Evolutionary conservation across 2,797 vertebrate species (phyloP), one percentile per base, ranked within the genome.

Genomic region (Xiphophorus birchmanni): DNA sequence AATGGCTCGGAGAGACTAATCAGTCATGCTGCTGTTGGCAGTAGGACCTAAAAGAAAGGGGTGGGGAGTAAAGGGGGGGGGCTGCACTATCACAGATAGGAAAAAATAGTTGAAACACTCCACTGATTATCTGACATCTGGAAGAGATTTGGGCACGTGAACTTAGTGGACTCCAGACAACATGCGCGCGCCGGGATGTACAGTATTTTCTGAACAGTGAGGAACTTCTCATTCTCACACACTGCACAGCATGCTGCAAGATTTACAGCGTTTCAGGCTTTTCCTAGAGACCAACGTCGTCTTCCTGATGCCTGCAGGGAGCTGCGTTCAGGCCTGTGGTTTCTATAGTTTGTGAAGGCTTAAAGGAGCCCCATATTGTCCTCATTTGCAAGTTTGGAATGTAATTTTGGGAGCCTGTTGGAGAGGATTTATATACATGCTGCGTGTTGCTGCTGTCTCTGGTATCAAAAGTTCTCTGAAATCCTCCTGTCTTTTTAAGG

Each of bases 121-220:
- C 54, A 45, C 91, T 94, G 90, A 95, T 93, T 95, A 89, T 93
- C 90, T 85, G 72, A 91, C 96, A 96, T 96, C 95, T 96, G 95
- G 95, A 96, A 94, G 60, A 83, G 73, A 93, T 96, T 94, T 84
- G 74, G 77, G 77, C 86, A 88, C 58, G 83, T 88, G 90, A 93
- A 89, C 85, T 78, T 9, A 73, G 88, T 87, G 89, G 90, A 93
- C 77, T 84, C 79, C 82, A 80, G 86, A 91, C 87, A 88, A 76
- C 85, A 88, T 29, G 78, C 83, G 21, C 50, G 50, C 73, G 0
- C 87, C 82, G 87, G 90, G 91, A 92, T 83, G 77, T 84, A 79
- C 84, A 78, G 73, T 84, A 78, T 89, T 86, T 84, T 87, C 73
- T 81, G 77, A 82, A 47, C 69, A 69, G 81, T 42, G 80, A 86